Conservation (phyloP, 2,113 vertebrate genomes). For the Smithornis capensis region DNA sequence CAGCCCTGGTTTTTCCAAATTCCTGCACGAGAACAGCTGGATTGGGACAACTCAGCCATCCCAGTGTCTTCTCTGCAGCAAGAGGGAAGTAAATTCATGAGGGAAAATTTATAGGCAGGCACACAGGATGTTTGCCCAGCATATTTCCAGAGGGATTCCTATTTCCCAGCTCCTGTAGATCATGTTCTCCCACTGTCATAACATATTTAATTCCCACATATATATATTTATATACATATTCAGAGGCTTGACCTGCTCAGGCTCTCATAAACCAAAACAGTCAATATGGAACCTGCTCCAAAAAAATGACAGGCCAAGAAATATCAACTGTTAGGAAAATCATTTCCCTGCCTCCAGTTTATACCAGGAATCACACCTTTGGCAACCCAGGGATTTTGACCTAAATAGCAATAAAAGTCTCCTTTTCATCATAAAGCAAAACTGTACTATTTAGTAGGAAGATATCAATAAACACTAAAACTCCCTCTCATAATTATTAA, state of each 20-base stretch:
- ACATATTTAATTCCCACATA: not conserved
- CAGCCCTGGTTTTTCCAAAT: not conserved
- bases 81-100: not conserved
- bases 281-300: not conserved
- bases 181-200: accelerated
- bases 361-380: not conserved
- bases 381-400: not conserved
- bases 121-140: not conserved
- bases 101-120: not conserved
- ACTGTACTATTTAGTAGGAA: not conserved
- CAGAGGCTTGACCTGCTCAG: not conserved
- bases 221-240: not conserved
- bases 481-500: not conserved
- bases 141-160: not conserved
- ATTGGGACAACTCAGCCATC: not conserved
- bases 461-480: not conserved
- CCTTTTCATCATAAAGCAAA: not conserved
- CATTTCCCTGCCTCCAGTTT: not conserved
- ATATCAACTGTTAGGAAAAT: not conserved
- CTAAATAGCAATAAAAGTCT: not conserved
- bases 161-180: not conserved
- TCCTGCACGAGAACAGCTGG: not conserved
- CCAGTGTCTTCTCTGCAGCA: not conserved
- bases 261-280: not conserved
- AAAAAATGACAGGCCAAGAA: not conserved